phyloP scores from a whole-genome alignment of 1,140 invertebrate species.

The Tetraneura akinire region DNA sequence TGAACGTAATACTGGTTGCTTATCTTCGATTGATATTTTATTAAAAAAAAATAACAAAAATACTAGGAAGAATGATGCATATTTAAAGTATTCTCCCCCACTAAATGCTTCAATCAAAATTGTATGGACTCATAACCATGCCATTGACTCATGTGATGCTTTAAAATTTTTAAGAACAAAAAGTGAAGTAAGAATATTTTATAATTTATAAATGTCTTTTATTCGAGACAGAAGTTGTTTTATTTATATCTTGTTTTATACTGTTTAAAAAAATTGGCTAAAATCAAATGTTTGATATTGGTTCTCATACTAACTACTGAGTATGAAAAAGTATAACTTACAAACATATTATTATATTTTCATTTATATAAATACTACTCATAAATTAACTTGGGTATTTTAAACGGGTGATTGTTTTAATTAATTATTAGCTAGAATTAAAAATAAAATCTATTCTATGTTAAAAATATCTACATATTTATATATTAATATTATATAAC shows the following conservation, averaged over 20 bases:
- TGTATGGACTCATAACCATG: too few species aligned
- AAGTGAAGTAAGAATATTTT: too few species aligned
- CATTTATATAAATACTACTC: neutral
- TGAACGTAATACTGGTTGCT: conserved; percentile 3
- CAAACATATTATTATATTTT: conserved; percentile 13
- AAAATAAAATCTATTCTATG: too few species aligned
- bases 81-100: neutral
- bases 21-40: neutral
- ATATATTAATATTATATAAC: too few species aligned
- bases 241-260: neutral
- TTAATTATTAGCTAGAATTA: too few species aligned
- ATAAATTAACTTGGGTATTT: too few species aligned
- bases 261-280: neutral
- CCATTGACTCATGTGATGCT: too few species aligned
- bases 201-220: too few species aligned
- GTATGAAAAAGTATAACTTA: neutral
- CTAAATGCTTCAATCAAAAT: neutral
- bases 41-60: conserved; percentile 21
- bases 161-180: too few species aligned
- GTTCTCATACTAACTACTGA: conserved; percentile 7
- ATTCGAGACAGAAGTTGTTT: neutral
- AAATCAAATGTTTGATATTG: conserved; percentile 12
- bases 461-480: too few species aligned
- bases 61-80: conserved; percentile 3
- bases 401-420: too few species aligned